Evolutionary conservation across 2,888 invertebrate genomes (phyloP).

Genomic region (Meiosimyza platycephala): DNA sequence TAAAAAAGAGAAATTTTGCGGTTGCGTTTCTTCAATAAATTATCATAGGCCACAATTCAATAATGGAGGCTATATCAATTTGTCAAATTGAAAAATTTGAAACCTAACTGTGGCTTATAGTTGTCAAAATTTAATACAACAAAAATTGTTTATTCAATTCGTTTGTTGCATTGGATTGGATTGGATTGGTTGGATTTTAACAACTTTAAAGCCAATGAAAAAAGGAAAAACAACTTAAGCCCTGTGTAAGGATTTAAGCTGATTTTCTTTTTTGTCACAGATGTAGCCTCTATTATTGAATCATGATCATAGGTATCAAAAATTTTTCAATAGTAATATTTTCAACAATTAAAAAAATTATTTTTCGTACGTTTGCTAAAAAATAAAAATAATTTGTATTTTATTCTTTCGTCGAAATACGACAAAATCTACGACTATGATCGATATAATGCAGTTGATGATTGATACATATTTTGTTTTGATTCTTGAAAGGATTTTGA

Average conservation of each 20-base stretch:
- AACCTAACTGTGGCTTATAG: too few relatives aligned
- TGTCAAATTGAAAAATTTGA: too few relatives aligned
- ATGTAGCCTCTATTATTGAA: background rate
- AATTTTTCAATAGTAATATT: background rate
- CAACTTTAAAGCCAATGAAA: too few relatives aligned
- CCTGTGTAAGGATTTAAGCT: too few relatives aligned
- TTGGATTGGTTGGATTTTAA: too few relatives aligned
- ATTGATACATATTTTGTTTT: conserved; percentile 12
- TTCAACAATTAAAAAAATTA: conserved; percentile 6
- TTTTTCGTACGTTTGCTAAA: conserved; percentile 13
- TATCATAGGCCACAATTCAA: too few relatives aligned
- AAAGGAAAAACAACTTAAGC: too few relatives aligned
- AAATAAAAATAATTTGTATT: conserved; percentile 26
- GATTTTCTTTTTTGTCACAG: conserved; percentile 1
- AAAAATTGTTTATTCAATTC: too few relatives aligned
- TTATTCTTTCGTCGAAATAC: conserved; percentile 9
- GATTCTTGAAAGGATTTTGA: conserved; percentile 20
- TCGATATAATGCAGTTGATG: conserved; percentile 18
- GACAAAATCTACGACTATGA: conserved; percentile 25
- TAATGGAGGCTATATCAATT: too few relatives aligned
- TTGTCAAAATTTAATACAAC: too few relatives aligned
- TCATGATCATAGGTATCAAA: background rate
- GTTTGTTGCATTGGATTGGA: too few relatives aligned
- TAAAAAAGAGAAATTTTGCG: conserved; percentile 19
- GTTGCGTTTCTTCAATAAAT: background rate